A percentile compares a stretch with the other conserved stretches of the same genome.
These are phyloP conservation scores for Artibeus lituratus DNA, from an alignment of 2,797 vertebrate genomes.

Conservation along the genomic window DNA sequence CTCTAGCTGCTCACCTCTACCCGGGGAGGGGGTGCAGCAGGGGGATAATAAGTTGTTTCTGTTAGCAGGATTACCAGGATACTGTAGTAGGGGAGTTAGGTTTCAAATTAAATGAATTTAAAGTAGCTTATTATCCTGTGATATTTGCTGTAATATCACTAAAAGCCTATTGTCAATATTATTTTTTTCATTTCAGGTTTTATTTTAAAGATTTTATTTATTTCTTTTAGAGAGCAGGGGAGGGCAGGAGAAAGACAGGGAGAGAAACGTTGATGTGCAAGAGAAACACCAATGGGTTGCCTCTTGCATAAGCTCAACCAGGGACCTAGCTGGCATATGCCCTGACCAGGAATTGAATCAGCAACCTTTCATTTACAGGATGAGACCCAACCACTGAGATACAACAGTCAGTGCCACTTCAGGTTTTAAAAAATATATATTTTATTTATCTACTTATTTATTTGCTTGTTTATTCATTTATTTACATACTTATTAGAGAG, in stretches of 20 bases:
- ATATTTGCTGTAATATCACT: not conserved
- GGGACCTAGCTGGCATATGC: not conserved
- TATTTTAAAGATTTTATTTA: not conserved
- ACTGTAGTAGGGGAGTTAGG: not conserved
- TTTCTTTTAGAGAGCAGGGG: not conserved
- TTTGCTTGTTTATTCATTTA: no score
- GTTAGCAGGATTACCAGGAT: not conserved
- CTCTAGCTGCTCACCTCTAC: not conserved
- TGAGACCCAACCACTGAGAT: not conserved
- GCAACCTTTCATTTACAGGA: not conserved
- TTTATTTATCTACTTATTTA: no score
- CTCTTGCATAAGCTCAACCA: not conserved
- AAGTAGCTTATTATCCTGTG: not conserved
- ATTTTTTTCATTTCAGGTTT: not conserved
- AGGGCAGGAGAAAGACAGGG: not conserved
- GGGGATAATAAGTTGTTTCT: not conserved
- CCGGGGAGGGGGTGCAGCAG: not conserved
- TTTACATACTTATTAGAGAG: no score
- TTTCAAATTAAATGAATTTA: not conserved
- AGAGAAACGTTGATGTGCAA: not conserved
- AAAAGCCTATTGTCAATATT: not conserved
- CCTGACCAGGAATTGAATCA: not conserved
- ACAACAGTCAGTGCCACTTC: not conserved
- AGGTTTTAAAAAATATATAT: not conserved
- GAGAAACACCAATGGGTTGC: not conserved